Evolutionary conservation across 1,140 invertebrate species (phyloP).

Genomic region (Magallana gigas): DNA sequence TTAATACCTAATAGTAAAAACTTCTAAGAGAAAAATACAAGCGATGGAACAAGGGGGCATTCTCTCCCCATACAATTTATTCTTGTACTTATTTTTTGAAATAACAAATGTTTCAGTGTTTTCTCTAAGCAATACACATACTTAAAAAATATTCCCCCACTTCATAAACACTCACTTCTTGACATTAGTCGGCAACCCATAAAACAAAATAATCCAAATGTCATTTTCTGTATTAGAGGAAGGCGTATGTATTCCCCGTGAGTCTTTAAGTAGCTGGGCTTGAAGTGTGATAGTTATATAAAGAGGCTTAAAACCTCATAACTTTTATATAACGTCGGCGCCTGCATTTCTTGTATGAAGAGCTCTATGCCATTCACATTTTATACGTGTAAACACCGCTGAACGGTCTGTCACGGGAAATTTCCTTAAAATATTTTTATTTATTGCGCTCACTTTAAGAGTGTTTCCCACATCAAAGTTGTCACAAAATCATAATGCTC

Average conservation of each 20-base stretch:
- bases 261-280: constrained; percentile 3
- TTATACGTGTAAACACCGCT: constrained; percentile 34
- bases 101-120: constrained; percentile 24
- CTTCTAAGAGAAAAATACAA: background rate
- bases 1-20: background rate
- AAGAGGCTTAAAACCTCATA: constrained; percentile 43
- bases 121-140: background rate
- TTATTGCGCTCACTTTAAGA: constrained; percentile 18
- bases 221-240: constrained; percentile 10
- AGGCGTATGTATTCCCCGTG: background rate
- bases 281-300: constrained; percentile 44
- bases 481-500: background rate
- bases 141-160: constrained; percentile 28
- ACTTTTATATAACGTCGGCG: constrained; percentile 34
- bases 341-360: constrained; percentile 24
- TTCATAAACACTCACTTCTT: constrained; percentile 23
- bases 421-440: constrained; percentile 13
- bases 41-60: background rate
- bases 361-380: background rate
- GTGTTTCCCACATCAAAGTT: background rate
- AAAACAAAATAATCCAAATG: constrained; percentile 22
- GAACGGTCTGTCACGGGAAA: constrained; percentile 5
- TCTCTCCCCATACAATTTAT: constrained; percentile 8
- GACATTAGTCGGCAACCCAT: constrained; percentile 23
- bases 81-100: constrained; percentile 11